Conservation (phyloP, 2,113 vertebrate species). For the Capra hircus region DNA sequence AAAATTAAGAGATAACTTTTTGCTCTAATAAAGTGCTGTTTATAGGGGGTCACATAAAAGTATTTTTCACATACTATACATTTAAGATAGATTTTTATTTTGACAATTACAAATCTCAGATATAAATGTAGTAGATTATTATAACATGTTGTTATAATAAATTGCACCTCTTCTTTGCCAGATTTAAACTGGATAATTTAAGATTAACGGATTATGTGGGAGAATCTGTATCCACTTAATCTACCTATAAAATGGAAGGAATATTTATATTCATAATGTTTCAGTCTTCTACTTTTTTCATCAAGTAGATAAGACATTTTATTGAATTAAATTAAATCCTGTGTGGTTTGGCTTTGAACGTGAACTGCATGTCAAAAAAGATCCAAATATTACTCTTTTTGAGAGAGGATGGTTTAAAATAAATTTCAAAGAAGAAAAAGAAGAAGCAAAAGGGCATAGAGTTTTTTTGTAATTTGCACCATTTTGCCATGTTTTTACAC, state of each 20-base stretch:
- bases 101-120: background rate
- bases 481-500: background rate
- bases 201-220: background rate
- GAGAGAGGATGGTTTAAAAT: background rate
- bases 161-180: background rate
- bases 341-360: background rate
- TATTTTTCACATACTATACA: background rate
- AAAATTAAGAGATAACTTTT: background rate
- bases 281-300: background rate
- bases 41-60: background rate
- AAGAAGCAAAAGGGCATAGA: background rate
- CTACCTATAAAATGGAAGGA: background rate
- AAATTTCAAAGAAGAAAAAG: background rate
- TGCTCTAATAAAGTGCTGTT: background rate
- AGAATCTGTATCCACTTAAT: background rate
- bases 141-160: background rate
- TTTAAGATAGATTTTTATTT: conserved; percentile 9
- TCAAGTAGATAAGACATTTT: background rate
- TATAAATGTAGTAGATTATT: background rate
- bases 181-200: background rate
- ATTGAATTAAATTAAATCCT: conserved; percentile 9
- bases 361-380: background rate
- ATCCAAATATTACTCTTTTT: background rate
- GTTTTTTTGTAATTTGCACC: background rate
- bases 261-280: background rate